Conservation (phyloP, 1,140 invertebrate genomes). For the Listronotus oregonensis region DNA sequence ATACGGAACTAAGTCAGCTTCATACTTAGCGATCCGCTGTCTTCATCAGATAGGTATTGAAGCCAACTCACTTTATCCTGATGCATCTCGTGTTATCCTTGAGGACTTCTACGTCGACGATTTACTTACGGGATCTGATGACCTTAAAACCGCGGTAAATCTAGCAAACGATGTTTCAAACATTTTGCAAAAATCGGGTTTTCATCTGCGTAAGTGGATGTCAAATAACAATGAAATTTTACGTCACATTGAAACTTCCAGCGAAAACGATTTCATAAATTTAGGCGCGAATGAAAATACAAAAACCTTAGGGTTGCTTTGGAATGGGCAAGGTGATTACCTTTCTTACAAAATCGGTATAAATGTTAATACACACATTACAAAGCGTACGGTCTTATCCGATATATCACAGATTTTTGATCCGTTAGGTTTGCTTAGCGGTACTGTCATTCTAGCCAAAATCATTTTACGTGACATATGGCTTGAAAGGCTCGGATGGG, state of each 20-base stretch:
- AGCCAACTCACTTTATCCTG: constrained; percentile 33
- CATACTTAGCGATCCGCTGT: constrained; percentile 43
- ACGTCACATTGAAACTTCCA: background rate
- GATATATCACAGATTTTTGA: no score
- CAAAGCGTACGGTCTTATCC: no score
- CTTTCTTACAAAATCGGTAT: constrained; percentile 14
- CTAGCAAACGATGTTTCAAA: constrained; percentile 23
- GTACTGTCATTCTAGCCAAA: no score
- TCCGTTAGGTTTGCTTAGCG: no score
- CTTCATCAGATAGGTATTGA: constrained; percentile 38
- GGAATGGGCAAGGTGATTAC: constrained; percentile 18
- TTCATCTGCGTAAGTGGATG: constrained; percentile 56
- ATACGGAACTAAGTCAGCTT: constrained; percentile 45
- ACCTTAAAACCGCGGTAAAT: constrained; percentile 24
- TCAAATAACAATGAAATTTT: constrained; percentile 38
- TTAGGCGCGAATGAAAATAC: constrained; percentile 9
- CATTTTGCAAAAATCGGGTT: constrained; percentile 25
- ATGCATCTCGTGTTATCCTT: constrained; percentile 31
- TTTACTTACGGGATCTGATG: constrained; percentile 46
- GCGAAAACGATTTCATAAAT: background rate
- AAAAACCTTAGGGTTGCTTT: constrained; percentile 33
- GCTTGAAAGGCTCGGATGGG: no score
- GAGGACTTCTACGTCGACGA: constrained; percentile 55
- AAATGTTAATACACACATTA: no score
- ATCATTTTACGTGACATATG: no score